Evolutionary conservation across 37 sponge, comb jelly and placozoan genomes (phyloP), one percentile per base, ranked within the genome.

Genomic region (Dysidea cf. avara): DNA sequence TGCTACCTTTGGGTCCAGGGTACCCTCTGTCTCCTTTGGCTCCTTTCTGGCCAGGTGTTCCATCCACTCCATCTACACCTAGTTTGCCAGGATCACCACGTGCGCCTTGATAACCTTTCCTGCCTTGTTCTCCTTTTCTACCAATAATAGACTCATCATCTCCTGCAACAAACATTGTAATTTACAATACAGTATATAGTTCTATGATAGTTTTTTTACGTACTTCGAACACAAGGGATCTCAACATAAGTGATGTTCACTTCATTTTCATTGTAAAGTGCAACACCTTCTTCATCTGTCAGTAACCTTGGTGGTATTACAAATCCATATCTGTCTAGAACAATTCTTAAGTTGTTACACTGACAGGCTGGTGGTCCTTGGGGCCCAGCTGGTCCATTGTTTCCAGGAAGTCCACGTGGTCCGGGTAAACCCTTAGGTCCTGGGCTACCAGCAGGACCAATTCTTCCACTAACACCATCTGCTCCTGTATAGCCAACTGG

Each of bases 401-500:
- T 21, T 54, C 71, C 71, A 54, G 56, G 56, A 2, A 4, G 56
- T 33, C 71, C 71, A 54, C 34, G 30, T 18, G 33, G 20, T 16
- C 71, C 71, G 25, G 38, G 35, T 7, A 33, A n/a, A 12, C 56
- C 54, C 7, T 25, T 71, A 7, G 38, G 38, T 36, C 67, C 67
- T 18, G n/a, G 20, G 40, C 20, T 13, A 24, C 67, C 67, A 25
- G 56, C 54, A 13, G 6, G n/a, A 56, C 71, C 71, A 32, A 56
- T 54, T 21, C 21, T 34, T 21, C 71, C 71, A 54, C 30, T 32
- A 4, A 52, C 30, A 53, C 71, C 71, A 54, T 71, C 71, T 30
- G 37, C 30, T 6, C 71, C 71, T 25, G 35, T 43, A 53, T 32
- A 16, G 20, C 71, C 71, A 28, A 32, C 3, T 7, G 24, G 17